Base-by-base conservation (phyloP, 2,888 invertebrate genomes). In the Erebia palarica region DNA sequence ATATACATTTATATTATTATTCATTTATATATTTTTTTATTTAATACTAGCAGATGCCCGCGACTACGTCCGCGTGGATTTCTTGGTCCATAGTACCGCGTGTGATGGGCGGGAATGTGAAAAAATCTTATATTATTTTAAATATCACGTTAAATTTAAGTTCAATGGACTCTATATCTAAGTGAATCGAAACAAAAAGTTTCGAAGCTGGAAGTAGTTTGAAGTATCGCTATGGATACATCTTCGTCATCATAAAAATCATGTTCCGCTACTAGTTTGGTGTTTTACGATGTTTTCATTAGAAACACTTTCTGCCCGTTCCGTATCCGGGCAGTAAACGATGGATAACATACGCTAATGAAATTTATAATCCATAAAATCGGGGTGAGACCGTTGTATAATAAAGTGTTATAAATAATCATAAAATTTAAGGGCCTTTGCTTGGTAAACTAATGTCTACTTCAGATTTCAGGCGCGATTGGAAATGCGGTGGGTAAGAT, bases 391-490 rank as follows among this genome's bases (percentile, higher is more conserved):
- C 81, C 81, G 83, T 82, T 79, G 85, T 83, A 90, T 91, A 89
- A 90, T 89, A 89, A 88, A 87, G 88, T 87, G 89, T 91, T 90
- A 90, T 92, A 90, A 91, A 90, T 86, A 90, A 91, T 91, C 91
- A 74, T 21, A 36, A 36, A 42, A 14, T 11, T 42, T 53, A 42
- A 53, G 55, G 51, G 49, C 51, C 63, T 51, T 61, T 61, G 18
- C 14, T 14, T 13, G 14, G 11, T n/a, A 27, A 14, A 58, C 4
- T 7, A 36, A 36, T 36, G 7, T 47, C 3, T 8, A 18, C 18
- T 55, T 18, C 14, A 55, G 10, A 7, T 5, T 8, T n/a, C 8
- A 16, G 18, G 55, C 18, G 55, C 16, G 18, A 13, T 47, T 44
- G 11, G 44, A 47, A 47, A 47, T 11, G 47, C 3, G 3, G 13